Evolutionary conservation across 2,797 vertebrate genomes (phyloP).

Genomic region (Characodon lateralis): DNA sequence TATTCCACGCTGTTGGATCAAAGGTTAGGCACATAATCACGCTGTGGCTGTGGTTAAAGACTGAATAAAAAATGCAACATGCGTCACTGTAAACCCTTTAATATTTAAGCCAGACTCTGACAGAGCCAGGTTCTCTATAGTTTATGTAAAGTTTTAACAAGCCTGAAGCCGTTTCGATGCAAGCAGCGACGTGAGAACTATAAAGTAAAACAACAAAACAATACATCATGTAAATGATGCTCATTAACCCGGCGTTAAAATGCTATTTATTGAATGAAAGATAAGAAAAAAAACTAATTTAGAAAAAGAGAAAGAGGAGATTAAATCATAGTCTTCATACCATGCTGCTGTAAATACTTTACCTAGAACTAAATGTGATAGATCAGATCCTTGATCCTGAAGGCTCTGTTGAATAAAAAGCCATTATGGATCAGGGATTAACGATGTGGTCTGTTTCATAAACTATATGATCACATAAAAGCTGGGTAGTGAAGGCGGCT

Average conservation of each 20-base stretch:
- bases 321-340: too few relatives aligned
- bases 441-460: background rate
- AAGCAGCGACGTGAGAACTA: background rate
- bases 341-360: too few relatives aligned
- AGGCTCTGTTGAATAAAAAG: too few relatives aligned
- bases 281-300: background rate
- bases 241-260: background rate
- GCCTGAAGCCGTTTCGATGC: background rate
- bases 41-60: background rate
- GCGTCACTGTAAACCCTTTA: background rate
- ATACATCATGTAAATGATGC: background rate
- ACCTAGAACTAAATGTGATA: background rate
- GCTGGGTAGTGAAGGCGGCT: background rate
- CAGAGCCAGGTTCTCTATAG: background rate
- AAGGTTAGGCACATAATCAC: background rate
- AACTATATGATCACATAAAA: background rate
- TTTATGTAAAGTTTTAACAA: background rate
- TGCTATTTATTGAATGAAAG: background rate
- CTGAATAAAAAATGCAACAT: background rate
- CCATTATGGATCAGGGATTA: background rate
- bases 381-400: background rate
- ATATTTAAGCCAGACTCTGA: background rate
- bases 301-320: too few relatives aligned
- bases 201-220: background rate
- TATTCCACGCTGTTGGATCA: background rate